phyloP scores from a whole-genome alignment of 2,797 vertebrate species.

The Microchirus variegatus region DNA sequence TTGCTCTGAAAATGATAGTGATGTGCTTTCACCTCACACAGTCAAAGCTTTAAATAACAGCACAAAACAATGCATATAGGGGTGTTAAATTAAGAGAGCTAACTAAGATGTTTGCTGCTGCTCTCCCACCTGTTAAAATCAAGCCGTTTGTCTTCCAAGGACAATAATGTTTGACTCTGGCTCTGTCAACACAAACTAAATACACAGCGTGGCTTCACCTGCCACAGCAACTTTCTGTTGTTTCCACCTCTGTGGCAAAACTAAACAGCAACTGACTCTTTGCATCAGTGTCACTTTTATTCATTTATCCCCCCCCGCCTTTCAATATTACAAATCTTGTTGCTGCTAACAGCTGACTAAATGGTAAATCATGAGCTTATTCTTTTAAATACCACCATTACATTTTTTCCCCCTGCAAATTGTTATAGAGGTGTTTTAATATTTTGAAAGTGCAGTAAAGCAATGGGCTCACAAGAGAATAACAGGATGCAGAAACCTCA shows the following conservation, averaged over 20 bases:
- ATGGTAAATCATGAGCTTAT: too few species aligned
- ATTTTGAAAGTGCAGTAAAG: too few species aligned
- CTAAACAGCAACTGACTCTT: conserved; percentile 11
- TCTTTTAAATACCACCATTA: too few species aligned
- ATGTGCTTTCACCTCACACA: not conserved
- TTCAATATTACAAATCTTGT: not conserved
- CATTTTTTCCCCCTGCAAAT: too few species aligned
- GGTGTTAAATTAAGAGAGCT: not conserved
- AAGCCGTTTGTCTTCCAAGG: conserved; percentile 13
- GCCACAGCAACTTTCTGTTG: conserved; percentile 19
- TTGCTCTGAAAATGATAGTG: conserved; percentile 17
- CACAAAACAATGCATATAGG: not conserved
- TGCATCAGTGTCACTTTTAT: not conserved
- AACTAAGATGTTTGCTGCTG: not conserved
- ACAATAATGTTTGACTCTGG: conserved; percentile 27
- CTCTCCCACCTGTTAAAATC: conserved; percentile 1
- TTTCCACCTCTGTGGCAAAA: conserved; percentile 12
- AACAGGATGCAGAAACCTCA: too few species aligned
- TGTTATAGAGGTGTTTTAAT: too few species aligned
- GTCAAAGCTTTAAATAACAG: not conserved
- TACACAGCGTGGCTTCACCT: conserved; percentile 5
- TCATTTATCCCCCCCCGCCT: not conserved
- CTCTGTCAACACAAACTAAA: not conserved
- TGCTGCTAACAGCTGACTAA: not conserved
- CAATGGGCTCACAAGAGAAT: too few species aligned